Conservation (phyloP, 2,888 invertebrate species). For the Pomacea canaliculata region DNA sequence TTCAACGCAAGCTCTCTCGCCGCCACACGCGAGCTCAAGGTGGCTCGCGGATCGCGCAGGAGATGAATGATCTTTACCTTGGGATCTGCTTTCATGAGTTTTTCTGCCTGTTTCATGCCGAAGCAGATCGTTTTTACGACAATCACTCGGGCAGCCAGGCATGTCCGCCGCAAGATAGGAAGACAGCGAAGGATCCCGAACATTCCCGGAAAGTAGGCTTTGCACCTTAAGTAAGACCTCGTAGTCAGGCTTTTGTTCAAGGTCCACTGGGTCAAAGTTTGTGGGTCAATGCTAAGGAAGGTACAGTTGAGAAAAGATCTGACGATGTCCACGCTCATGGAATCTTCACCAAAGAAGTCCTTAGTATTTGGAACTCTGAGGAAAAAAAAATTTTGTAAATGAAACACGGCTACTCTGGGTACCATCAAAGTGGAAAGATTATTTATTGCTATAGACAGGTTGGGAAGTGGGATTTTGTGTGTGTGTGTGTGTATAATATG, state of each 20-base stretch:
- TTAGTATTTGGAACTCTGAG: not conserved
- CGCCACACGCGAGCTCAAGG: slow-evolving; percentile 7
- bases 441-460: too few relatives aligned
- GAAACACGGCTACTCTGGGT: too few relatives aligned
- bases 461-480: too few relatives aligned
- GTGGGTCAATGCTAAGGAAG: slow-evolving; percentile 8
- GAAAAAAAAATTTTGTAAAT: not conserved
- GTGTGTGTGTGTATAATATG: too few relatives aligned
- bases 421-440: too few relatives aligned
- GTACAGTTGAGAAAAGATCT: slow-evolving; percentile 12
- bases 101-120: slow-evolving; percentile 6
- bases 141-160: slow-evolving; percentile 1
- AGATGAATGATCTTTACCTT: slow-evolving; percentile 23
- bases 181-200: not conserved
- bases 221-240: not conserved
- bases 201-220: not conserved
- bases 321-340: not conserved
- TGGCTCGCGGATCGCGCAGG: slow-evolving; percentile 21
- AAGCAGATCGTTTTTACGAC: slow-evolving; percentile 23
- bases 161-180: slow-evolving; percentile 1
- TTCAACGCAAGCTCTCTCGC: not conserved
- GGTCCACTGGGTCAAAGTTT: slow-evolving; percentile 17
- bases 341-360: not conserved
- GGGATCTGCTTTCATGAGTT: slow-evolving; percentile 7
- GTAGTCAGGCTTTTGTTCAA: slow-evolving; percentile 9